Evolutionary conservation across 1,140 invertebrate species (phyloP), one percentile per base, ranked within the genome.

Genomic region (Brachionus plicatilis): DNA sequence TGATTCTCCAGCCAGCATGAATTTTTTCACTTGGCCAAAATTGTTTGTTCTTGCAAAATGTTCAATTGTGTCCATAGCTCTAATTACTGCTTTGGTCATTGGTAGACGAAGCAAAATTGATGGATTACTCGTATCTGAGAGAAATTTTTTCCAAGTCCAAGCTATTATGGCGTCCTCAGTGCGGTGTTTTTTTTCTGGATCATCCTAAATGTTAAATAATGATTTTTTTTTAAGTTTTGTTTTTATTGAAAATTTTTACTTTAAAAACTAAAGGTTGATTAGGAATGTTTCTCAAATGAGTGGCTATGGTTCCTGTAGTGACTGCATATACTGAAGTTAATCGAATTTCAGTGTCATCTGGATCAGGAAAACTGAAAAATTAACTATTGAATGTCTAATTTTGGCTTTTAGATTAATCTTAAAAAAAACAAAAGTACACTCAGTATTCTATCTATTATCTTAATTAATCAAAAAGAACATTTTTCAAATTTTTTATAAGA

Each of bases 1-100:
- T 12, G 88, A 88, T 12, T 87, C 86, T 41, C 88, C 88, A 24
- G 86, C 85, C n/a, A 88, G 85, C 17, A 88, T 85, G 79, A 88
- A 88, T 43, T 85, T 85, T 41, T 85, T 84, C 0, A 87, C 79
- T 24, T 66, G 66, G 17, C 84, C 53, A 29, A 20, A 85, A 11
- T 37, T 24, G 41, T 85, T 85, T 33, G 85, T 56, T 27, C 76
- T 43, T 3, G 85, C 83, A 72, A 88, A 83, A 70, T 86, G 79
- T 29, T 86, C 84, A 47, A 88, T 86, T 12, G 88, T 87, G 83
- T 88, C 88, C 75, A 88, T 80, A 11, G 86, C 87, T 56, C 87
- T 85, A 4, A 87, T 86, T 65, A 86, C 86, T 56, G 88, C 88
- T 86, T 88, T 83, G 17, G 37, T 83, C 45, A 65, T 85, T 43